Evolutionary conservation across 1,140 invertebrate species (phyloP), one percentile per base, ranked within the genome.

Genomic region (Coptotermes formosanus): DNA sequence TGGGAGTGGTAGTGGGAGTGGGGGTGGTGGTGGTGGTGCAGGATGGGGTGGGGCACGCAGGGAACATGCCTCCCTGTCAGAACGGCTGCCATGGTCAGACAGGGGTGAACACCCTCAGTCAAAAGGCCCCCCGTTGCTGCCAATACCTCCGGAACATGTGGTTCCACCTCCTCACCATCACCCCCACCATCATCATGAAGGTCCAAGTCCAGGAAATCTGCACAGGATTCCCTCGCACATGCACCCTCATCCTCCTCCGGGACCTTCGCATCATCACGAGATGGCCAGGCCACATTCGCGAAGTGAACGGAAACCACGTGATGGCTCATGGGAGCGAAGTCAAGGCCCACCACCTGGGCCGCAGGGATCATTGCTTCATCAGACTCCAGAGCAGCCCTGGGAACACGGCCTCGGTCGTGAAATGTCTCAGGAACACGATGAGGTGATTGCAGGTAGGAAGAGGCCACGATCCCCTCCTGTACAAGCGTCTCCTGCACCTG

Each of bases 401-500:
- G 59, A 85, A 25, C 55, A n/a, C 12, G 82, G 48, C 38, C 82
- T 12, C 16, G 48, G 82, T 25, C 82, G 32, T 19, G 48, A 52
- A 12, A 84, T 52, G 30, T 84, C 83, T 30, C 83, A 84, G 83
- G 83, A 84, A 52, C 45, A 48, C 9, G 83, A 84, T 30, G 83
- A 84, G 83, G 44, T 84, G 83, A 23, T 84, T 3, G 11, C 83
- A 14, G 45, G 44, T 30, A 84, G 85, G 75, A 85, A 87, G 64
- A 82, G 84, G 32, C 87, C 87, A n/a, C 85, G 87, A 19, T 86
- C 87, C 3, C 87, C 87, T n/a, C 87, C 87, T 81, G 21, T 52
- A 48, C 85, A 86, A 16, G 21, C 85, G 0, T 48, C 85, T 7
- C 75, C 83, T 84, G 82, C 25, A 43, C 23, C 38, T 44, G 52